Conservation (phyloP, 2,888 invertebrate genomes). For the Dicyrtomina minuta region DNA sequence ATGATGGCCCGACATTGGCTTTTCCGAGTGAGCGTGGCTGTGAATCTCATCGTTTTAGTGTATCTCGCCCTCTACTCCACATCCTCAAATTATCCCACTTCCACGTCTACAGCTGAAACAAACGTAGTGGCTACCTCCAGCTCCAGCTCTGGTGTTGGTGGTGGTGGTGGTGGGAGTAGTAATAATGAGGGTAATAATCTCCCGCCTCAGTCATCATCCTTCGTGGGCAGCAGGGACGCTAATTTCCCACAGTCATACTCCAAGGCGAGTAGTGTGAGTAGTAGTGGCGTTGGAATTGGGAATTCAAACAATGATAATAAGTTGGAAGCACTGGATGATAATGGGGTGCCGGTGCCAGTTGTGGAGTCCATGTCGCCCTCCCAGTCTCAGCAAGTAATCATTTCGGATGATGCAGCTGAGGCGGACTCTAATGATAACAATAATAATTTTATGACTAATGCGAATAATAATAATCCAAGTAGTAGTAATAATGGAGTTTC, state of each 20-base stretch:
- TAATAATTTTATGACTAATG: too few relatives aligned
- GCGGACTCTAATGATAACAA: constrained; percentile 23
- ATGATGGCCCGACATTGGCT: constrained; percentile 51
- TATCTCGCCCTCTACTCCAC: constrained; percentile 52
- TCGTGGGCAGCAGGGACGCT: not conserved
- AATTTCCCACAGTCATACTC: not conserved
- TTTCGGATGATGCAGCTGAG: constrained; percentile 28
- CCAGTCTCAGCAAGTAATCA: constrained; percentile 23
- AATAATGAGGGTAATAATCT: constrained; percentile 19
- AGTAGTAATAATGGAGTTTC: not conserved
- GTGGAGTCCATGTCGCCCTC: constrained; percentile 18
- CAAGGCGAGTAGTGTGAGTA: not conserved
- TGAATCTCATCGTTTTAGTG: constrained; percentile 48
- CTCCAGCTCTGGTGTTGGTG: too few relatives aligned
- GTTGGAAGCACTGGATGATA: constrained; percentile 27
- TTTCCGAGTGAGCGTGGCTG: constrained; percentile 50
- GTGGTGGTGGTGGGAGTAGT: too few relatives aligned
- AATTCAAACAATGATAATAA: constrained; percentile 3
- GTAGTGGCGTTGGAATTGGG: too few relatives aligned
- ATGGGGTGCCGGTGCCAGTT: constrained; percentile 33
- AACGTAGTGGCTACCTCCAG: not conserved
- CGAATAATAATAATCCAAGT: constrained; percentile 18
- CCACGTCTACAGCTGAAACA: constrained; percentile 36
- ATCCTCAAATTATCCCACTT: constrained; percentile 36
- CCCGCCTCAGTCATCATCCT: constrained; percentile 8